phyloP scores from a whole-genome alignment of 1,140 invertebrate genomes.

The Pseudomyrmex cubaensis region DNA sequence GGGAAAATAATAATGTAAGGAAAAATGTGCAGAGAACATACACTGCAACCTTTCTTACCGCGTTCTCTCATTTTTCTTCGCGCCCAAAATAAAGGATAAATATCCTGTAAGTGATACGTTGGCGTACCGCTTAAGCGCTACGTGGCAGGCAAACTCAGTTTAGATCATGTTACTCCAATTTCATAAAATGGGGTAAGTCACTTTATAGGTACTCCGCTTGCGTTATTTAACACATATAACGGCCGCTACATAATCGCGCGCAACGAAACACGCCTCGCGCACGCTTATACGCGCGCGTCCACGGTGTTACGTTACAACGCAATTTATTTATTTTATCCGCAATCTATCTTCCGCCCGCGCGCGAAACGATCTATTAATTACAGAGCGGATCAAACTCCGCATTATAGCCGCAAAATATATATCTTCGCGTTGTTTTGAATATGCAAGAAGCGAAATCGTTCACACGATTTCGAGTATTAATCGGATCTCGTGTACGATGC shows the following conservation, averaged over 20 bases:
- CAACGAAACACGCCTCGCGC: slow-evolving; percentile 42
- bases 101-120: slow-evolving; percentile 37
- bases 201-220: slow-evolving; percentile 44
- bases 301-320: slow-evolving; percentile 17
- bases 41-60: not conserved
- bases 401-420: slow-evolving; percentile 17
- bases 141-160: slow-evolving; percentile 38
- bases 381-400: slow-evolving; percentile 27
- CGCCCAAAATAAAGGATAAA: slow-evolving; percentile 39
- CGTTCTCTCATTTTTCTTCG: not conserved
- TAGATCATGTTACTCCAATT: slow-evolving; percentile 56
- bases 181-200: slow-evolving; percentile 54
- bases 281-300: slow-evolving; percentile 6
- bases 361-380: slow-evolving; percentile 43
- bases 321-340: slow-evolving; percentile 48
- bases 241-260: slow-evolving; percentile 48
- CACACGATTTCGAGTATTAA: slow-evolving; percentile 53
- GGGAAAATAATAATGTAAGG: not conserved
- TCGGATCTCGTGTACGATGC: slow-evolving; percentile 37
- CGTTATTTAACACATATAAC: slow-evolving; percentile 55
- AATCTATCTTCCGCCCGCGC: slow-evolving; percentile 33
- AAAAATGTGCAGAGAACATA: not conserved
- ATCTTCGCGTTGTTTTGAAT: slow-evolving; percentile 33
- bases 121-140: slow-evolving; percentile 20
- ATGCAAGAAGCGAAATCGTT: slow-evolving; percentile 47